Conservation (phyloP, 1,140 invertebrate genomes). For the Sycophaga agraensis region DNA sequence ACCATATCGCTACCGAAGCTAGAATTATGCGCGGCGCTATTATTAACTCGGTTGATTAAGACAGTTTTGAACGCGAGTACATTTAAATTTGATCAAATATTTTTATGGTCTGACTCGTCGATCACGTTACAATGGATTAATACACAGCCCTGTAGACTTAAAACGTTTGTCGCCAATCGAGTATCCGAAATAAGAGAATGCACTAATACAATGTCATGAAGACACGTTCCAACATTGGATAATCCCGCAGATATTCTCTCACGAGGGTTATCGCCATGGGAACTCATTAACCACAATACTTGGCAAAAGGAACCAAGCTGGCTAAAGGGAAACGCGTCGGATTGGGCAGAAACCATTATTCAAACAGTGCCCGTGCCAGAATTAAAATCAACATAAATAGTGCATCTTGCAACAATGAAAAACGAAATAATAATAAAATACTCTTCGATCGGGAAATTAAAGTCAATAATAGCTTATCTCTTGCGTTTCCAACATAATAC, state of each 20-base stretch:
- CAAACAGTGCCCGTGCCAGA: background rate
- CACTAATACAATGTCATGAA: background rate
- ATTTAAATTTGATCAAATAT: background rate
- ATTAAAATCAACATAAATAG: background rate
- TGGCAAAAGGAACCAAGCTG: slow-evolving; percentile 1
- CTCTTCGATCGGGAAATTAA: background rate
- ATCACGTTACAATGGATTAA: background rate
- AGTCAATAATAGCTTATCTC: background rate
- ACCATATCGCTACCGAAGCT: slow-evolving; percentile 9
- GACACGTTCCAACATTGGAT: background rate
- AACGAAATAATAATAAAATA: background rate
- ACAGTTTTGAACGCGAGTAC: background rate
- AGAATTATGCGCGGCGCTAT: slow-evolving; percentile 17
- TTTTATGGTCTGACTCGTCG: slow-evolving; percentile 11
- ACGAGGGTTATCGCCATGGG: background rate
- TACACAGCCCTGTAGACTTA: background rate
- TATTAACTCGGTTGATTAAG: background rate
- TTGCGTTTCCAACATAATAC: background rate
- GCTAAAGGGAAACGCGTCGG: background rate
- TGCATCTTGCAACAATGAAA: too few relatives aligned
- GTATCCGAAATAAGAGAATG: slow-evolving; percentile 1
- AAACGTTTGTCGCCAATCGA: background rate
- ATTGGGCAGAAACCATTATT: too few relatives aligned
- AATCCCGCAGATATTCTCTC: slow-evolving; percentile 4
- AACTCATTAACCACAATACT: background rate